phyloP scores from a whole-genome alignment of 2,113 vertebrate species.

The Gnathonemus echidnorhynchus region DNA sequence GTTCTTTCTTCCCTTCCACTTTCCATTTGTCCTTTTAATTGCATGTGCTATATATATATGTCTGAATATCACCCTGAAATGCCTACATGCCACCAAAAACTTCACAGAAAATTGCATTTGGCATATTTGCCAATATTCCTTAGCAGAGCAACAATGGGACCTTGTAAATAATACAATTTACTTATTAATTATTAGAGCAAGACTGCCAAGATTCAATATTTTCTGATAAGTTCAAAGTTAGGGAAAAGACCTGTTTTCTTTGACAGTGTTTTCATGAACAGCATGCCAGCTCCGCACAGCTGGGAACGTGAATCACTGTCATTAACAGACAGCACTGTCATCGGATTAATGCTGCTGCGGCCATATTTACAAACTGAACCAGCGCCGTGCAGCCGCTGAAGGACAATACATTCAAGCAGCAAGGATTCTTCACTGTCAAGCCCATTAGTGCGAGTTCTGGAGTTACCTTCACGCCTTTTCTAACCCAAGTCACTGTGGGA shows the following conservation, averaged over 20 bases:
- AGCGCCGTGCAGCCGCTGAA: neutral
- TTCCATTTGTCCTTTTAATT: neutral
- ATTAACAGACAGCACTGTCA: neutral
- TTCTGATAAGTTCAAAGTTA: neutral
- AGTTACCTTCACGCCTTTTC: neutral
- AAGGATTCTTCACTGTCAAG: neutral
- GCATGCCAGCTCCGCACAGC: neutral
- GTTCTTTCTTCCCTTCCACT: neutral
- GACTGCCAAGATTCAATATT: neutral
- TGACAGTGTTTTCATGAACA: neutral
- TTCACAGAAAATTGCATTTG: neutral
- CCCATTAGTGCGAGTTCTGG: neutral
- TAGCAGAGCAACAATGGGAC: neutral
- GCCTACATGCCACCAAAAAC: neutral
- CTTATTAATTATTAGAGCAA: neutral
- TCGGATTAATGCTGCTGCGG: neutral
- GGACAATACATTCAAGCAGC: neutral
- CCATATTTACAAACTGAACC: neutral
- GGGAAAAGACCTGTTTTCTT: neutral
- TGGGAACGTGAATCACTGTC: conserved; percentile 5
- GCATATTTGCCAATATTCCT: neutral
- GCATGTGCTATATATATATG: neutral
- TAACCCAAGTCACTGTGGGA: neutral
- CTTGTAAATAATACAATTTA: neutral
- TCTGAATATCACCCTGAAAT: neutral